Evolutionary conservation across 2,888 invertebrate genomes (phyloP).

Genomic region (Apodemia hepburni): DNA sequence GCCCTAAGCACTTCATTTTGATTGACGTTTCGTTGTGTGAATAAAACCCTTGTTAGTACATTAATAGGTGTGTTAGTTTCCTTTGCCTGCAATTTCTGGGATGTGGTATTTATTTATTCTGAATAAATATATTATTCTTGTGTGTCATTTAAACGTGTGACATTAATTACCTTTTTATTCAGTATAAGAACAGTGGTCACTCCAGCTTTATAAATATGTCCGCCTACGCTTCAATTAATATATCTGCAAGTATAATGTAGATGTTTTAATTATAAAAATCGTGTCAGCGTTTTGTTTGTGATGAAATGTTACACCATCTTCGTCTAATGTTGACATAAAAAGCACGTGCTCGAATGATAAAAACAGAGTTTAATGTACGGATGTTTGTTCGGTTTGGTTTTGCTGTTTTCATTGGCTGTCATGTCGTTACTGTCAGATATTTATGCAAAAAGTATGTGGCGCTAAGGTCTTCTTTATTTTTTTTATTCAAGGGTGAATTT

Average conservation of each 20-base stretch:
- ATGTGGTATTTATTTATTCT: too few relatives aligned
- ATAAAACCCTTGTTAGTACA: too few relatives aligned
- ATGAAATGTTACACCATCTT: slow-evolving; percentile 43
- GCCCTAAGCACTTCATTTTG: too few relatives aligned
- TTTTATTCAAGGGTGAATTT: too few relatives aligned
- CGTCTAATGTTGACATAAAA: slow-evolving; percentile 44
- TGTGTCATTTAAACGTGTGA: neutral
- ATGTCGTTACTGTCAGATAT: neutral
- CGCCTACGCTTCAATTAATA: slow-evolving; percentile 5
- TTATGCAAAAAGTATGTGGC: too few relatives aligned
- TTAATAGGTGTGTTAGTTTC: too few relatives aligned
- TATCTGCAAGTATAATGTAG: slow-evolving; percentile 9
- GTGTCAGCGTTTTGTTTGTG: slow-evolving; percentile 40
- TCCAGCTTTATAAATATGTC: neutral
- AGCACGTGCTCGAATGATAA: slow-evolving; percentile 58
- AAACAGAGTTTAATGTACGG: slow-evolving; percentile 28
- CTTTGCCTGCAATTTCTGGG: too few relatives aligned
- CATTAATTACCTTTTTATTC: neutral
- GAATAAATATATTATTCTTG: too few relatives aligned
- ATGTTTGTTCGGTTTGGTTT: neutral
- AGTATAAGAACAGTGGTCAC: neutral
- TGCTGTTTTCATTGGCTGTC: neutral
- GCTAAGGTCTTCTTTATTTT: too few relatives aligned
- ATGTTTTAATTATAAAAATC: slow-evolving; percentile 13
- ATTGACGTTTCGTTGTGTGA: too few relatives aligned